phyloP scores from a whole-genome alignment of 64 coral and sea anemone species.

The Stichodactyla helianthus region DNA sequence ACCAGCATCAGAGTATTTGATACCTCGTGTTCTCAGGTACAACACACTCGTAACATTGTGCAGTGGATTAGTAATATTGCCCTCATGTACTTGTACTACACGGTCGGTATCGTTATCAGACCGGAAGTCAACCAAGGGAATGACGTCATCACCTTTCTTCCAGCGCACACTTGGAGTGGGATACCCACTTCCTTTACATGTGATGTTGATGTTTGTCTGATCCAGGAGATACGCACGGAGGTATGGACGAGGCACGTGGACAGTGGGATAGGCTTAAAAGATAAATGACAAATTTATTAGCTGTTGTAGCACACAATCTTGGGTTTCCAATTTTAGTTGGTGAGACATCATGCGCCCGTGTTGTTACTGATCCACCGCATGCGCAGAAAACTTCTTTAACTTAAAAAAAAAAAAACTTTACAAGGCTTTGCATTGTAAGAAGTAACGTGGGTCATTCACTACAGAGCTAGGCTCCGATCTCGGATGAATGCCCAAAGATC shows the following conservation, averaged over 20 bases:
- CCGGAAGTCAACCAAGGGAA: neutral
- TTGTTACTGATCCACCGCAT: no score
- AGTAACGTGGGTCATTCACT: no score
- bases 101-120: neutral
- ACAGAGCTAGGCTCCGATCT: no score
- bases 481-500: no score
- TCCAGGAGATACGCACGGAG: neutral
- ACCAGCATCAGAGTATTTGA: conserved; percentile 21
- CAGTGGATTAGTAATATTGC: neutral
- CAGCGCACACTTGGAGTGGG: conserved; percentile 1
- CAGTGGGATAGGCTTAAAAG: neutral
- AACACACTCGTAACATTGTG: conserved; percentile 19
- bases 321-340: neutral
- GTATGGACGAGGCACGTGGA: neutral
- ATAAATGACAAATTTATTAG: neutral
- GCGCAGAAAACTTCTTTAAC: no score
- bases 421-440: no score
- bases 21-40: conserved; percentile 8
- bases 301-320: no score
- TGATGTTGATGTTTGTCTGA: conserved; percentile 10
- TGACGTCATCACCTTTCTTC: conserved; percentile 7
- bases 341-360: neutral
- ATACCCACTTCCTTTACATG: conserved; percentile 19
- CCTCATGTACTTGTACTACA: neutral
- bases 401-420: no score